Percentiles rank a stretch among this genome's conserved stretches.
These are phyloP conservation scores for Serilophus lunatus DNA, from an alignment of 2,113 vertebrate species.

Conservation along the genomic window DNA sequence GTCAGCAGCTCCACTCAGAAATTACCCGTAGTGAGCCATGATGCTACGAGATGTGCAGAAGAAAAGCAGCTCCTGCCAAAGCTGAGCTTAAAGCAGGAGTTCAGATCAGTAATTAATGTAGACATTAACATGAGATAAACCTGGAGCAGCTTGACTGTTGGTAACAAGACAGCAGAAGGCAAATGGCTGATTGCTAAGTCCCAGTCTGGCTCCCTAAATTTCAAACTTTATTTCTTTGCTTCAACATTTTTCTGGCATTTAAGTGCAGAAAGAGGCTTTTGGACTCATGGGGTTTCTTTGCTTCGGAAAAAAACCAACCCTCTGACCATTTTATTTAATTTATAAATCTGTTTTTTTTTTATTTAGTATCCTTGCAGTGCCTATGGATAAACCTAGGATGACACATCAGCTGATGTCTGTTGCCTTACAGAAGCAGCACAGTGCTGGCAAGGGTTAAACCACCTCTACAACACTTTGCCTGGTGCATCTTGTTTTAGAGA, in stretches of 20 bases:
- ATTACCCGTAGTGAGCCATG: background rate
- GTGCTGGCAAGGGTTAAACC: background rate
- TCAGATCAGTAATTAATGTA: background rate
- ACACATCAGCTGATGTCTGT: accelerated
- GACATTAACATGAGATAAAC: background rate
- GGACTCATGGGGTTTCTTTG: background rate
- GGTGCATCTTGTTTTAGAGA: background rate
- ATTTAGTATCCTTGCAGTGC: background rate
- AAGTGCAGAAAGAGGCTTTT: background rate
- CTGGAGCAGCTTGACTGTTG: background rate
- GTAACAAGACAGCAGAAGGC: background rate
- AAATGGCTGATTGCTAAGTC: background rate
- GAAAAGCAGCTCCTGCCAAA: background rate
- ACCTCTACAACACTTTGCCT: background rate
- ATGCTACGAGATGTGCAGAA: background rate
- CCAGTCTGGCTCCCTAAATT: background rate
- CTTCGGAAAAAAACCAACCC: background rate
- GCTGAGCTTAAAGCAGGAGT: background rate
- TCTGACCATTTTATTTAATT: background rate
- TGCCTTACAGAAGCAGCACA: background rate
- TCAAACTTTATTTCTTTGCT: background rate
- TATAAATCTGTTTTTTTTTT: background rate
- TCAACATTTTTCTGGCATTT: background rate
- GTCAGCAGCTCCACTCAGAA: background rate
- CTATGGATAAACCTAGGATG: background rate